These are phyloP conservation scores for Galaxias olidus DNA, from an alignment of 2,797 vertebrate genomes.

Conservation along the genomic window DNA sequence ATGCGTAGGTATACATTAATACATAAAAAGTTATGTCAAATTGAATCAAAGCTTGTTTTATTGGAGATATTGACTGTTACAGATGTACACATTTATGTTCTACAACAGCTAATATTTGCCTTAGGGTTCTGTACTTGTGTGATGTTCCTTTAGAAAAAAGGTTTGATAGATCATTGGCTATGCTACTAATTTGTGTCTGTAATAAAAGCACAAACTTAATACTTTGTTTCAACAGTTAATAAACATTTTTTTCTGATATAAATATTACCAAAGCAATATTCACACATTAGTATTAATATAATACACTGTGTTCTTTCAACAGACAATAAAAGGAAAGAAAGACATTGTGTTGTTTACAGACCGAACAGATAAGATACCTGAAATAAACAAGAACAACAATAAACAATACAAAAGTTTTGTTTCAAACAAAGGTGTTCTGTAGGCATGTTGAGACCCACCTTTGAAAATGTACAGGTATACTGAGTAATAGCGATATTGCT, in stretches of 20 bases:
- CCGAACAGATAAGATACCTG: slow-evolving; percentile 39
- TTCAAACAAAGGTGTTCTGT: slow-evolving; percentile 29
- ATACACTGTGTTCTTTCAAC: slow-evolving; percentile 70
- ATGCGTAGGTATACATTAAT: too few species aligned
- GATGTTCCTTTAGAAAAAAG: slow-evolving; percentile 50
- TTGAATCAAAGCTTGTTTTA: slow-evolving; percentile 55
- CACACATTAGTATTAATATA: slow-evolving; percentile 80
- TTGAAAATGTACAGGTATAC: slow-evolving; percentile 20
- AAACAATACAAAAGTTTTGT: slow-evolving; percentile 39
- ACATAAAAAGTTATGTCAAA: too few species aligned
- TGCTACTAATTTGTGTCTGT: slow-evolving; percentile 75
- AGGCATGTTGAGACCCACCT: neutral
- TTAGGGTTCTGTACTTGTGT: slow-evolving; percentile 51
- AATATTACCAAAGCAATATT: slow-evolving; percentile 73
- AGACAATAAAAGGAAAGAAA: slow-evolving; percentile 49
- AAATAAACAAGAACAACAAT: slow-evolving; percentile 52
- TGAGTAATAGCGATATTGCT: slow-evolving; percentile 38
- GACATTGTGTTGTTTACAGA: slow-evolving; percentile 48
- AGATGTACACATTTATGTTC: slow-evolving; percentile 74
- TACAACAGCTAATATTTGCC: slow-evolving; percentile 60
- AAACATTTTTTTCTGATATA: slow-evolving; percentile 64
- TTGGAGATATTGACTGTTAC: slow-evolving; percentile 69
- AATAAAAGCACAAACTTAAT: slow-evolving; percentile 69
- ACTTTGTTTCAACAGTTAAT: slow-evolving; percentile 62
- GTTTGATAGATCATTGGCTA: slow-evolving; percentile 69